These are phyloP conservation scores for Propsilocerus akamusi DNA, from an alignment of 1,140 invertebrate species.

Conservation along the genomic window DNA sequence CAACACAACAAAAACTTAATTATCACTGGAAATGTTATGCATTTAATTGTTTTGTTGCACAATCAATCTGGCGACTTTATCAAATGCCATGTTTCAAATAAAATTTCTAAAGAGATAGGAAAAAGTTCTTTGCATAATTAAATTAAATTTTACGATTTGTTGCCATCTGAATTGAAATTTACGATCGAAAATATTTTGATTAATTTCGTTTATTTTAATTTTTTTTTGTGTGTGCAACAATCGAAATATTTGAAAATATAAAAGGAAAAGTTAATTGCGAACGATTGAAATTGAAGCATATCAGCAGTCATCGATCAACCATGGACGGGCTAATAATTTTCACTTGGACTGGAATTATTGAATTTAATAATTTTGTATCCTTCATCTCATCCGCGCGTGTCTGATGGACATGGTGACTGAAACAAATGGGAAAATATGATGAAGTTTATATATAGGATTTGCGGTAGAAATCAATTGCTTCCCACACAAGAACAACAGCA, in stretches of 20 bases:
- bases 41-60: not conserved
- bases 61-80: not conserved
- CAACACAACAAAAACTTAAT: not conserved
- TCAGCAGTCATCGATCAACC: not conserved
- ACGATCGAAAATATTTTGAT: slow-evolving; percentile 1
- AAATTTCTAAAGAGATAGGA: not conserved
- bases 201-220: not conserved
- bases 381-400: no score
- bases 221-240: not conserved
- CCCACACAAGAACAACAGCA: no score
- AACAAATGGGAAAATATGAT: no score
- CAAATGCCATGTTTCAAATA: not conserved
- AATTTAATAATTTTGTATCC: no score
- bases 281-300: not conserved
- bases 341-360: no score
- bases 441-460: no score
- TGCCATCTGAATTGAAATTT: not conserved
- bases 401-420: no score
- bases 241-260: no score
- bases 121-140: not conserved
- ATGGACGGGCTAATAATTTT: not conserved
- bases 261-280: not conserved
- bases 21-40: not conserved
- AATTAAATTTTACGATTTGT: slow-evolving; percentile 1
- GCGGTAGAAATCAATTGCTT: no score